Percentiles rank a stretch among this genome's conserved stretches.
Conservation (phyloP, 2,888 invertebrate genomes). For the Melieria crassipennis region DNA sequence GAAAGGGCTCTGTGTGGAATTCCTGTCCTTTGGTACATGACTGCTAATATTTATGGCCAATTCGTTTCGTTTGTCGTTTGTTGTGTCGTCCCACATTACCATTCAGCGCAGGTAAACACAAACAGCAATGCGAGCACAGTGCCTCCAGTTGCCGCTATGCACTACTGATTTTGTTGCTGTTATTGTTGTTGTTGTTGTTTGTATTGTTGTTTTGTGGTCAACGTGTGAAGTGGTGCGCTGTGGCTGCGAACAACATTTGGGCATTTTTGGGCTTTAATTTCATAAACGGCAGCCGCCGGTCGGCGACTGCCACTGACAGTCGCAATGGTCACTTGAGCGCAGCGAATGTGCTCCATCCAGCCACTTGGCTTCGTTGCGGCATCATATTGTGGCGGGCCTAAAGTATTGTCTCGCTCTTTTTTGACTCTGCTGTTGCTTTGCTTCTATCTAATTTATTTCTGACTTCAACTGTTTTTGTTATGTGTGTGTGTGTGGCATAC, state of each 20-base stretch:
- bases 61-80: slow-evolving; percentile 27
- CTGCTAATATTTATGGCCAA: slow-evolving; percentile 36
- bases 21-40: slow-evolving; percentile 24
- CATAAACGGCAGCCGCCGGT: slow-evolving; percentile 14
- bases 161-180: slow-evolving; percentile 1
- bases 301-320: neutral
- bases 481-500: slow-evolving; percentile 10
- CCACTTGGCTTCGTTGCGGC: neutral
- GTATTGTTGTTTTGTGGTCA: too few relatives aligned
- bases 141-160: neutral
- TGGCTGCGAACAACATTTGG: neutral
- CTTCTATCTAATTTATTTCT: neutral
- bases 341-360: neutral
- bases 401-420: neutral
- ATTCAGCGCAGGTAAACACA: slow-evolving; percentile 23
- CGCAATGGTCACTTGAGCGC: neutral
- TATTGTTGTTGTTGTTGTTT: slow-evolving; percentile 9
- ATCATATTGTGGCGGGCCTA: too few relatives aligned
- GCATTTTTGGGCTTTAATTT: slow-evolving; percentile 14
- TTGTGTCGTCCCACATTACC: slow-evolving; percentile 19
- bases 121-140: neutral
- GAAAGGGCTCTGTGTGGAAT: neutral
- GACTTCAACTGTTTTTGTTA: too few relatives aligned
- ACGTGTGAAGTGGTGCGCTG: too few relatives aligned
- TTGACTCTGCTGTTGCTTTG: neutral